Base-by-base conservation (phyloP, 2,113 vertebrate species). In the Lathamus discolor region DNA sequence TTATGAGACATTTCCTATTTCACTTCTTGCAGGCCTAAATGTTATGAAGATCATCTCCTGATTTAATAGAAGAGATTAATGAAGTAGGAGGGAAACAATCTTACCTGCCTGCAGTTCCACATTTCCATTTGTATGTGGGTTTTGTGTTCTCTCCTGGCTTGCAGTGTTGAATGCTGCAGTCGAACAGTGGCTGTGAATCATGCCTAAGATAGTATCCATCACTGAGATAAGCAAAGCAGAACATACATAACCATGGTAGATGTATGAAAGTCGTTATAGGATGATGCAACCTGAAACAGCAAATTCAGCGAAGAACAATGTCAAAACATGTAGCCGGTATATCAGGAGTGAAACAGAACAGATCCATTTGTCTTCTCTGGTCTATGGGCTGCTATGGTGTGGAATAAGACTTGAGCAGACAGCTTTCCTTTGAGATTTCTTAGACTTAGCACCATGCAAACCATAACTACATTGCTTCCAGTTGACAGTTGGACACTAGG, bases 391-490 rank as follows among this genome's bases (percentile, higher is more conserved):
- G 0, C 8, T 46, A 0, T 8, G 5, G 24, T 31, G 28, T 27
- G 31, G 31, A 72, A 19, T 39, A 67, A 51, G 7, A 15, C 6
- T 17, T 29, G 67, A 31, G 13, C 17, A 13, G 17, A 52, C 2
- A 3, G 7, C 10, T 74, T 85, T 44, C 15, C 12, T 82, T 51
- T 37, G 12, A 13, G 20, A 54, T 2, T 59, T n/a, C 13, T 28
- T 23, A 29, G 19, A 0, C 11, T 48, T 10, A 10, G 7, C 48
- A 41, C 17, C 0, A 0, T 49, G 31, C 24, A 49, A 44, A 41
- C 61, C 17, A 7, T 1, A 25, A 1, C 9, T 12, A 33, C 5
- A 1, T 41, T 29, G 7, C 17, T 39, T 35, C 9, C 13, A 1
- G 3, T 13, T 46, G 43, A 61, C 57, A 57, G 18, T 6, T 27